phyloP scores from a whole-genome alignment of 2,888 invertebrate species.

The Horisme vitalbata region DNA sequence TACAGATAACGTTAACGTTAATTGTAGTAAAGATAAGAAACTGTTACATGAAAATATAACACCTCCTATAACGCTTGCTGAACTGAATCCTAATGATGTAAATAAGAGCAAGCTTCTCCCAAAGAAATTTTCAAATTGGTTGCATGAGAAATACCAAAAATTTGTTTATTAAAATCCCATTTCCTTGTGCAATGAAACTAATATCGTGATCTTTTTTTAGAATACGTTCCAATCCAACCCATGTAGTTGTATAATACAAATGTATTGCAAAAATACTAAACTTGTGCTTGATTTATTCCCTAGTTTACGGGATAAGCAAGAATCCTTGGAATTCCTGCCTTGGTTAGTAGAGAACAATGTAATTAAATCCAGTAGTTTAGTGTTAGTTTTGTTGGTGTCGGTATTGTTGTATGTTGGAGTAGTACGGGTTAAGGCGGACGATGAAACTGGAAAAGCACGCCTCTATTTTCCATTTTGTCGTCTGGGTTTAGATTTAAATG shows the following conservation, averaged over 20 bases:
- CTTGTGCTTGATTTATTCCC: constrained; percentile 78
- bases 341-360: constrained; percentile 87
- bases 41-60: constrained; percentile 11
- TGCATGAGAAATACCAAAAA: constrained; percentile 2
- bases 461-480: constrained; percentile 41
- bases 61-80: constrained; percentile 14
- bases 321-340: constrained; percentile 90
- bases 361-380: constrained; percentile 56
- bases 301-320: constrained; percentile 92
- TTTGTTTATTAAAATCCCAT: not conserved
- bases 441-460: constrained; percentile 22
- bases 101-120: constrained; percentile 10
- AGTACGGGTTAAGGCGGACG: constrained; percentile 20
- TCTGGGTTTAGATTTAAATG: constrained; percentile 33
- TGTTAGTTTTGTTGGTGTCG: constrained; percentile 39
- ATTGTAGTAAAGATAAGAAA: constrained; percentile 11
- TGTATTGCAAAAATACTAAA: constrained; percentile 54
- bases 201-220: too few relatives aligned
- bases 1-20: constrained; percentile 21
- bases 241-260: constrained; percentile 10
- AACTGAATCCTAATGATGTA: constrained; percentile 6
- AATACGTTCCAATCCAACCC: too few relatives aligned
- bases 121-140: constrained; percentile 18
- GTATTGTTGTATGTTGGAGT: constrained; percentile 33
- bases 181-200: not conserved